These are phyloP conservation scores for Dunckerocampus dactyliophorus DNA, from an alignment of 2,113 vertebrate genomes.

Conservation along the genomic window DNA sequence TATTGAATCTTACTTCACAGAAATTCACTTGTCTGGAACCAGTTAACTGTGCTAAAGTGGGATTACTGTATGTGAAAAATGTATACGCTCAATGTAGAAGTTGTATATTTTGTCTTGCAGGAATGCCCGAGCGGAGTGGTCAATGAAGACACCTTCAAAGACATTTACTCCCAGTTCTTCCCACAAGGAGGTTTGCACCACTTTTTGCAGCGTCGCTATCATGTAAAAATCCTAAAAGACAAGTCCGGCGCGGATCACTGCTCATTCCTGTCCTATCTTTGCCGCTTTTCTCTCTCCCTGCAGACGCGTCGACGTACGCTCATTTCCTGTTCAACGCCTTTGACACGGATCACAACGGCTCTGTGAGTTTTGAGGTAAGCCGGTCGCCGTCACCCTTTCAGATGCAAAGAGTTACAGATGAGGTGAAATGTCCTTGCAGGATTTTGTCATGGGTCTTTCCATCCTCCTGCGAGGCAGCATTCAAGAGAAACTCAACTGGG, in stretches of 20 bases:
- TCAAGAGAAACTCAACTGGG: slow-evolving; percentile 98
- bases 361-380: slow-evolving; percentile 97
- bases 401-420: background rate
- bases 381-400: background rate
- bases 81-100: background rate
- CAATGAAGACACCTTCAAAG: slow-evolving; percentile 97
- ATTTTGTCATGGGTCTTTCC: slow-evolving; percentile 96
- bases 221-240: background rate
- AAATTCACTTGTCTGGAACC: too few relatives aligned
- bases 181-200: slow-evolving; percentile 90
- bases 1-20: too few relatives aligned
- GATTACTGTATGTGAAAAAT: background rate
- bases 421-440: slow-evolving; percentile 63
- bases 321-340: slow-evolving; percentile 99
- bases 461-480: slow-evolving; percentile 92
- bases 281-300: slow-evolving; percentile 39
- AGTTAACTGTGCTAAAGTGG: too few relatives aligned
- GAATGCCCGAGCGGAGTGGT: slow-evolving; percentile 96
- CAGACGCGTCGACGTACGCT: slow-evolving; percentile 95
- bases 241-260: background rate
- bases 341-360: slow-evolving; percentile 96
- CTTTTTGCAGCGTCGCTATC: background rate
- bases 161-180: slow-evolving; percentile 97
- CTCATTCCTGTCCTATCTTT: background rate
- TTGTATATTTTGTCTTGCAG: slow-evolving; percentile 58